Conservation (phyloP, 2,888 invertebrate genomes). For the Agonopterix arenella region DNA sequence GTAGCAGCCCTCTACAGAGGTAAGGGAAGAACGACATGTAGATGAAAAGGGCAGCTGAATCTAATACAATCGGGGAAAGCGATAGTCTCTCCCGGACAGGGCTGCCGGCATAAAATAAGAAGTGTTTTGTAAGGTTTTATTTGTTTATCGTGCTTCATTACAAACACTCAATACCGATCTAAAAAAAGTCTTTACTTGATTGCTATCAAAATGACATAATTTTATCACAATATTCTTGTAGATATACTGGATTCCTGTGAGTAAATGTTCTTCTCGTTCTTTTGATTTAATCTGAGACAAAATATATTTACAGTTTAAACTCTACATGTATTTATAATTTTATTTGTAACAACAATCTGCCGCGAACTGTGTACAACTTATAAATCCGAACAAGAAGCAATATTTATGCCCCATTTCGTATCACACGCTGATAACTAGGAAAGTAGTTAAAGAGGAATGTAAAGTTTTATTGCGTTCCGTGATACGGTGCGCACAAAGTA, state of each 20-base stretch:
- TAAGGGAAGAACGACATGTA: conserved; percentile 66
- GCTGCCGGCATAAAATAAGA: conserved; percentile 29
- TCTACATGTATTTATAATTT: too few species aligned
- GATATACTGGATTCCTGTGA: too few species aligned
- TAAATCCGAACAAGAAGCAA: conserved; percentile 29
- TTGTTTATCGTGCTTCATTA: too few species aligned
- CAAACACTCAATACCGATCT: too few species aligned
- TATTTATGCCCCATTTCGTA: conserved; percentile 54
- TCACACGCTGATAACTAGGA: conserved; percentile 60
- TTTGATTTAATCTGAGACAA: too few species aligned
- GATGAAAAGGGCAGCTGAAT: conserved; percentile 77
- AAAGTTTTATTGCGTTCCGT: conserved; percentile 70
- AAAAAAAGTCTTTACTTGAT: too few species aligned
- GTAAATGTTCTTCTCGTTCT: too few species aligned
- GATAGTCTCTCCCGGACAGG: conserved; percentile 60
- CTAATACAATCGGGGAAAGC: conserved; percentile 75
- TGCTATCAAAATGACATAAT: too few species aligned
- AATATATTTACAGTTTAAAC: too few species aligned
- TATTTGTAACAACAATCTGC: too few species aligned
- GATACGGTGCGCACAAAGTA: conserved; percentile 62
- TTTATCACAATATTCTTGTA: too few species aligned
- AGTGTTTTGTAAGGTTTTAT: conserved; percentile 3
- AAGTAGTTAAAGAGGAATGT: conserved; percentile 71
- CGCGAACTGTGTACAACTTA: background rate
- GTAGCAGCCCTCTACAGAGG: conserved; percentile 42